Percentiles rank a stretch among this genome's conserved stretches.
phyloP scores from a whole-genome alignment of 2,888 invertebrate genomes.

The Synanthedon tipuliformis region DNA sequence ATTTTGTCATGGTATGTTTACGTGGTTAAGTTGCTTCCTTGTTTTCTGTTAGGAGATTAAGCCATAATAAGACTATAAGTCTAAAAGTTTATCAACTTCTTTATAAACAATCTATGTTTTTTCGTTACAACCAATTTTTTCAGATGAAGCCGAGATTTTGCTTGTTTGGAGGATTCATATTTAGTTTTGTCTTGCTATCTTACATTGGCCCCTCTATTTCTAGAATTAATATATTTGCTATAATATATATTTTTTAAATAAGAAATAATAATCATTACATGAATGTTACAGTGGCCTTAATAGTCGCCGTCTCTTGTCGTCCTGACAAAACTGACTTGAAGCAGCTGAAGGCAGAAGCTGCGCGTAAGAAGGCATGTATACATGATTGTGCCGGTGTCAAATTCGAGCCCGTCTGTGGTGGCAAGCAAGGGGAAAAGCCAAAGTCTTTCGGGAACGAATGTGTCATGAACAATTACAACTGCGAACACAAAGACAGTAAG shows the following conservation, averaged over 20 bases:
- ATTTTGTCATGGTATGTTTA: too few relatives aligned
- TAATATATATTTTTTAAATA: background rate
- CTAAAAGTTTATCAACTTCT: too few relatives aligned
- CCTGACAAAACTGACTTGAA: conserved; percentile 73
- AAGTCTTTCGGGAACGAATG: conserved; percentile 74
- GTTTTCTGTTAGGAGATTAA: too few relatives aligned
- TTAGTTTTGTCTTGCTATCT: background rate
- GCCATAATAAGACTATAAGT: too few relatives aligned
- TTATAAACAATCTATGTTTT: too few relatives aligned
- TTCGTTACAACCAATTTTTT: too few relatives aligned
- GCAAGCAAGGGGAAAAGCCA: conserved; percentile 67
- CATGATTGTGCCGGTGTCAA: conserved; percentile 60
- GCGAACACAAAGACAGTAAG: conserved; percentile 75
- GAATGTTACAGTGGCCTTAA: conserved; percentile 38
- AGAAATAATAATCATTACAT: background rate
- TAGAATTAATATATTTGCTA: too few relatives aligned
- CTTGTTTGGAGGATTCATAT: too few relatives aligned
- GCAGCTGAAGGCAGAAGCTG: conserved; percentile 69
- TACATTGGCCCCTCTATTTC: background rate
- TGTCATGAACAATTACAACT: conserved; percentile 74
- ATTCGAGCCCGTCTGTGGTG: conserved; percentile 73
- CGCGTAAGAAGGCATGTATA: conserved; percentile 66
- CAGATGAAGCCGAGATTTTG: too few relatives aligned
- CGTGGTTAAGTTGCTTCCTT: too few relatives aligned
- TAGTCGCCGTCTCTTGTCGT: conserved; percentile 50